These are phyloP conservation scores for Clitarchus hookeri DNA, from an alignment of 2,888 invertebrate species.

Conservation along the genomic window DNA sequence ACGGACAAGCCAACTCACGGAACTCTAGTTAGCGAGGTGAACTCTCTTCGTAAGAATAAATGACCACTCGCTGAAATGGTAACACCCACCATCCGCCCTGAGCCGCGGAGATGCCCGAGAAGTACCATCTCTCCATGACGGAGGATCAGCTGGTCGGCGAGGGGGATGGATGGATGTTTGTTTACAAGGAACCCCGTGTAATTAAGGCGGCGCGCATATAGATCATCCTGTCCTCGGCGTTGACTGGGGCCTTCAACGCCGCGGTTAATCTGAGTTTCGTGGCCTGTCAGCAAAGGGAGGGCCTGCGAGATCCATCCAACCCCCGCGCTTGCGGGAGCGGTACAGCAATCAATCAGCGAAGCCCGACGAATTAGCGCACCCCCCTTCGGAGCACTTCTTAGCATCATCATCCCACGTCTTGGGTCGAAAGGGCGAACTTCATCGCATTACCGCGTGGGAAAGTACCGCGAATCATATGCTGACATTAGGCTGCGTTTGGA, in stretches of 20 bases:
- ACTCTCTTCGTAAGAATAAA: too few relatives aligned
- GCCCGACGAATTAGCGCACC: not conserved
- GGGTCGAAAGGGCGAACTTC: too few relatives aligned
- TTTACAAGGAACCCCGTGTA: not conserved
- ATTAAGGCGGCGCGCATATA: conserved; percentile 3
- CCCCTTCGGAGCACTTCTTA: not conserved
- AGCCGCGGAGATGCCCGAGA: too few relatives aligned
- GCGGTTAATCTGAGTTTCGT: conserved; percentile 9
- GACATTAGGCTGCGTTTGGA: too few relatives aligned
- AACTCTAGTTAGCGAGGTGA: too few relatives aligned
- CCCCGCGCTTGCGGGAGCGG: not conserved
- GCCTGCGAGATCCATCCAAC: not conserved
- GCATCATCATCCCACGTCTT: too few relatives aligned
- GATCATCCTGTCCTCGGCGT: not conserved
- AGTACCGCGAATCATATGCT: too few relatives aligned
- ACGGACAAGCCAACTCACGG: too few relatives aligned
- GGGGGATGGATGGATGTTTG: not conserved
- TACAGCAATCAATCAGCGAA: not conserved
- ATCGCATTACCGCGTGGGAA: too few relatives aligned
- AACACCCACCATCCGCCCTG: too few relatives aligned
- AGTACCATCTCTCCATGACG: too few relatives aligned
- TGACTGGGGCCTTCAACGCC: not conserved
- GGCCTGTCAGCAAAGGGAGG: not conserved
- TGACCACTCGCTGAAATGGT: too few relatives aligned
- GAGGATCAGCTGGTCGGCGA: not conserved